Evolutionary conservation across 2,888 invertebrate species (phyloP), one percentile per base, ranked within the genome.

Genomic region (Caenorhabditis doughertyi): DNA sequence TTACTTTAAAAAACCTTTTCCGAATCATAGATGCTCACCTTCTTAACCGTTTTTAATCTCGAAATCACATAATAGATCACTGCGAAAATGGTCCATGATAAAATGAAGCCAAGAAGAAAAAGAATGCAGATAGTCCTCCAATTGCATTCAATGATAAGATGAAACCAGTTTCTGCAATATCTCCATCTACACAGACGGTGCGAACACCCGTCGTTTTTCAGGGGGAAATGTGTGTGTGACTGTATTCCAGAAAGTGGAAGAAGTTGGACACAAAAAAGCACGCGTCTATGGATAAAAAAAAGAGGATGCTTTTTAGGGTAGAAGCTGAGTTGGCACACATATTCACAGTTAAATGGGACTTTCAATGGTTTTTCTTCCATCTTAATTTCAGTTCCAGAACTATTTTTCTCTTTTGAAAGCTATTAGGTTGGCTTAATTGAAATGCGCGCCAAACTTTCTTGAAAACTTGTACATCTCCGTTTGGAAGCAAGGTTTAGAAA

Each of bases 111-210:
- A 55, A 72, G 76, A 0, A 89, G 83, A 60, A 91, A 91, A 13
- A 91, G 32, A 13, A 84, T 58, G 35, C 87, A 67, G 7, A 91
- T 87, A 18, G 86, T 83, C 25, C 90, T 64, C 91, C 91, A 91
- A 56, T 85, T 85, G 77, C 84, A 87, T 60, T 91, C 91, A 76
- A 91, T 91, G 25, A 90, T 73, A 35, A 91, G 72, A 77, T 91
- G 91, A 79, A 91, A 91, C 91, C 91, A 91, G 76, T 91, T 91
- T 67, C 91, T 90, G 84, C 74, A 89, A 88, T 68, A 74, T 32
- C 64, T 65, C 82, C 82, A 82, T 79, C 82, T 82, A 79, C 39
- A 72, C 65, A 72, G 82, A 77, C 82, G 82, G 82, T 82, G 82
- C 64, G 65, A 76, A 65, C 58, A 80, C 70, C 81, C 74, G 65